phyloP scores from a whole-genome alignment of 2,797 vertebrate genomes.

The Lacerta bilineata region DNA sequence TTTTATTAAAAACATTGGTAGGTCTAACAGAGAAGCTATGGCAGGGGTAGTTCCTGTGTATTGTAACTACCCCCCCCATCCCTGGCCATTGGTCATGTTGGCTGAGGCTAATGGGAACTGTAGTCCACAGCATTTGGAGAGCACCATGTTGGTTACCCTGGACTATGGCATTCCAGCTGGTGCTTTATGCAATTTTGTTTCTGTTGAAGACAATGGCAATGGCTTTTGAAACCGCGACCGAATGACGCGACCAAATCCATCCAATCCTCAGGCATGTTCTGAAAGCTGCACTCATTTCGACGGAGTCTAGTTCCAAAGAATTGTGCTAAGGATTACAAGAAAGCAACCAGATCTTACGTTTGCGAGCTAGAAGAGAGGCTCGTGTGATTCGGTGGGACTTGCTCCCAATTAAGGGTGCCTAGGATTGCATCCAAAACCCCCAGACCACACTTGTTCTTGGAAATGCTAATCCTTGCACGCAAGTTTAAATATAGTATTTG shows the following conservation, averaged over 20 bases:
- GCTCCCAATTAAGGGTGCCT: not conserved
- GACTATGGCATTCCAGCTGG: too few relatives aligned
- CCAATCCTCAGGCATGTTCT: not conserved
- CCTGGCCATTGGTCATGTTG: too few relatives aligned
- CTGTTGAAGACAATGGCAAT: too few relatives aligned
- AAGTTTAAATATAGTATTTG: slow-evolving; percentile 11
- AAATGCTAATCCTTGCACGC: slow-evolving; percentile 11
- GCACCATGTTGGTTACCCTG: too few relatives aligned
- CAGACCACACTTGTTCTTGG: slow-evolving; percentile 12
- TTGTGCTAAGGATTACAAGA: slow-evolving; percentile 6
- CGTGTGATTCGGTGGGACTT: not conserved
- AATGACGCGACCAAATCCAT: not conserved
- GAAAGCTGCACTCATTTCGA: not conserved
- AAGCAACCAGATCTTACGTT: not conserved
- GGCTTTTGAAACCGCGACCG: not conserved
- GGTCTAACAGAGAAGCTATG: too few relatives aligned
- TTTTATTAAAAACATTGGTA: too few relatives aligned
- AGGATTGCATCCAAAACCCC: slow-evolving; percentile 15
- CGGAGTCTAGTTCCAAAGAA: not conserved
- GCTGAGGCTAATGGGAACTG: too few relatives aligned
- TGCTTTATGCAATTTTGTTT: too few relatives aligned
- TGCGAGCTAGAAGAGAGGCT: not conserved
- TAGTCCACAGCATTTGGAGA: too few relatives aligned
- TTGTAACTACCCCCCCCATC: too few relatives aligned
- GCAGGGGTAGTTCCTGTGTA: too few relatives aligned